Percentiles rank a stretch among this genome's conserved stretches.
Evolutionary conservation across 2,888 invertebrate genomes (phyloP).

Genomic region (Ichneumon xanthorius): DNA sequence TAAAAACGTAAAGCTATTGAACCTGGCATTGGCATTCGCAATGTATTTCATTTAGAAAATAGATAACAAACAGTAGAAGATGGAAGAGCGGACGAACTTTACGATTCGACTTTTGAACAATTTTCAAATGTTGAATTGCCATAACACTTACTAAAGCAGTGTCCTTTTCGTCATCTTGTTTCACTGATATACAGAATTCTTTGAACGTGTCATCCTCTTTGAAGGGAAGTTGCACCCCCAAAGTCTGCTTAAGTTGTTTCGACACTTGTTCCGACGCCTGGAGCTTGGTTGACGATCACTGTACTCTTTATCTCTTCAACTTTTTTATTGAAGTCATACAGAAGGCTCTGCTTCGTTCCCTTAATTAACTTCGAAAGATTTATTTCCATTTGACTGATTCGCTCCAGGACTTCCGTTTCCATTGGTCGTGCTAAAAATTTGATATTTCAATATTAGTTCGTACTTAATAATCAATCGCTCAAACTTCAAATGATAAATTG

Average conservation of each 20-base stretch:
- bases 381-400: conserved; percentile 12
- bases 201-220: conserved; percentile 19
- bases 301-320: conserved; percentile 24
- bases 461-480: too few species aligned
- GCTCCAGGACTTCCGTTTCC: background rate
- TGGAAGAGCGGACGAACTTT: too few species aligned
- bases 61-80: background rate
- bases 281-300: conserved; percentile 22
- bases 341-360: conserved; percentile 38
- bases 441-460: too few species aligned
- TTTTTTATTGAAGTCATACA: conserved; percentile 44
- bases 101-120: too few species aligned
- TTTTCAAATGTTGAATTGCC: too few species aligned
- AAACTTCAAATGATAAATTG: too few species aligned
- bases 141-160: conserved; percentile 33
- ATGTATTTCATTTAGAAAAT: background rate
- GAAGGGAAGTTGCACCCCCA: conserved; percentile 37
- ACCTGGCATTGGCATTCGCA: too few species aligned
- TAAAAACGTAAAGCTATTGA: too few species aligned
- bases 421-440: too few species aligned
- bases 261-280: conserved; percentile 21
- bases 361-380: conserved; percentile 43
- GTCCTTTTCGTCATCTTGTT: conserved; percentile 31
- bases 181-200: background rate
- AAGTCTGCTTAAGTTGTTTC: conserved; percentile 33